A percentile compares a stretch with the other conserved stretches of the same genome.
These are phyloP conservation scores for Tipula vernalis DNA, from an alignment of 2,888 invertebrate species.

Conservation along the genomic window DNA sequence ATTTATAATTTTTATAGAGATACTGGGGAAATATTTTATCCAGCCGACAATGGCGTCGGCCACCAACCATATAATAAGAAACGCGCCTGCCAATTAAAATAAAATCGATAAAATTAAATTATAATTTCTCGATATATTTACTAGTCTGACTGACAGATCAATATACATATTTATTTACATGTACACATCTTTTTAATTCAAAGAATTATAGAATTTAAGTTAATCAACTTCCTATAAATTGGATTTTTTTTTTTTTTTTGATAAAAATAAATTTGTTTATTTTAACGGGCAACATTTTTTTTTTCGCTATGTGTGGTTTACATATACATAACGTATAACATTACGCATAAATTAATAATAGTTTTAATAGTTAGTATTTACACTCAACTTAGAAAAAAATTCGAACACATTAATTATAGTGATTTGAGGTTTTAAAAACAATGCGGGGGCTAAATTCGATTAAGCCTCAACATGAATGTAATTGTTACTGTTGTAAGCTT, in stretches of 20 bases:
- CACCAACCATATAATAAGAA: background rate
- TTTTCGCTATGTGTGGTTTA: background rate
- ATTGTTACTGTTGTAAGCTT: no score
- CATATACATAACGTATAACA: background rate
- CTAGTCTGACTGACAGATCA: background rate
- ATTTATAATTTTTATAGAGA: background rate
- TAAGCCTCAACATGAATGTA: no score
- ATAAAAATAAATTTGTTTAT: background rate
- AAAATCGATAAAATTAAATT: background rate
- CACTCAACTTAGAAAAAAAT: background rate
- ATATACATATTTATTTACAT: background rate
- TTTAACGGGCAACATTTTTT: background rate
- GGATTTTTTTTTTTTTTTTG: background rate
- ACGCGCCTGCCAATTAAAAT: background rate
- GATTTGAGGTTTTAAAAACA: background rate
- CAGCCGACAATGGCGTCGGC: background rate
- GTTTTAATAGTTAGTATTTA: background rate
- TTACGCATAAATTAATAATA: constrained; percentile 4
- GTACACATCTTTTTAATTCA: background rate
- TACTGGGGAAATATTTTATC: background rate
- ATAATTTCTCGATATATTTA: background rate
- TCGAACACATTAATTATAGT: background rate
- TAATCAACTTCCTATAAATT: constrained; percentile 4
- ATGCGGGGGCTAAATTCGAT: no score
- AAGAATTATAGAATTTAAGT: background rate